A percentile compares a stretch with the other conserved stretches of the same genome.
Evolutionary conservation across 2,797 vertebrate species (phyloP).

Genomic region (Myotis vivesi): DNA sequence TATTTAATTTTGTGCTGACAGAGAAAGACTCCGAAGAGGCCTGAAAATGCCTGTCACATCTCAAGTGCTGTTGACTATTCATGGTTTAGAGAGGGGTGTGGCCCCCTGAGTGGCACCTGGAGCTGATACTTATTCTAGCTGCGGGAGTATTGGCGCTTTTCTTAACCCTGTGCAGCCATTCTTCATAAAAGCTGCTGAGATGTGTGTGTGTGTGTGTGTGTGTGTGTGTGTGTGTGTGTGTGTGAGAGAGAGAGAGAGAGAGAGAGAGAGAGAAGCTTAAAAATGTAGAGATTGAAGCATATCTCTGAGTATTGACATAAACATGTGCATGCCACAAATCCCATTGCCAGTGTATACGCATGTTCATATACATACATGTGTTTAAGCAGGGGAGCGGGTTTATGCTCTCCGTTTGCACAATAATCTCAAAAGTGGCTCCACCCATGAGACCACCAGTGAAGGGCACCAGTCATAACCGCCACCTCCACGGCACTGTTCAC

Average conservation of each 20-base stretch:
- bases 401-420: neutral
- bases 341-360: too few relatives aligned
- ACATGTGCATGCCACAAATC: neutral
- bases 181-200: neutral
- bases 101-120: neutral
- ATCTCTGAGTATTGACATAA: neutral
- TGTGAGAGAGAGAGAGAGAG: neutral
- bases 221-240: neutral
- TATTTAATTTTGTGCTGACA: conserved; percentile 60
- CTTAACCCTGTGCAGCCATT: neutral
- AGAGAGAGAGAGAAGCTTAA: neutral
- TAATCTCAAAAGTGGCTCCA: neutral
- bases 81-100: neutral
- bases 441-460: neutral
- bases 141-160: neutral
- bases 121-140: neutral
- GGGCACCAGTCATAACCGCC: neutral
- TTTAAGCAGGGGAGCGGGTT: neutral
- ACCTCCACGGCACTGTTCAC: neutral
- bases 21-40: conserved; percentile 36
- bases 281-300: neutral
- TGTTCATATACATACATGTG: neutral
- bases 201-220: neutral
- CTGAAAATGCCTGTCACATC: neutral
- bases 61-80: neutral